A percentile compares a stretch with the other conserved stretches of the same genome.
These are phyloP conservation scores for Calephelis virginiensis DNA, from an alignment of 1,140 invertebrate species.

Conservation along the genomic window DNA sequence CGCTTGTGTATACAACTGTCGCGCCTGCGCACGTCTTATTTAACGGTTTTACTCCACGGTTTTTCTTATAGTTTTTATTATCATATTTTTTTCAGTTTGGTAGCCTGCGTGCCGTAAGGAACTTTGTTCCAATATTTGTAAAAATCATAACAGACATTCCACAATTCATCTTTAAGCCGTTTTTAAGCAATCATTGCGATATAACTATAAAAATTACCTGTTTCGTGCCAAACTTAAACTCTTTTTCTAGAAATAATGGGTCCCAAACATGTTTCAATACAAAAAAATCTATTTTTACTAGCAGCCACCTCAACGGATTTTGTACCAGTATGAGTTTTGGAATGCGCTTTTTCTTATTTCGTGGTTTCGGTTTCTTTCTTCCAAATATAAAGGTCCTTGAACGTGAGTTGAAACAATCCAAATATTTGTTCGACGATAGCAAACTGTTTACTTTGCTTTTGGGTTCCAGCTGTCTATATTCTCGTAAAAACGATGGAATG, in stretches of 20 bases:
- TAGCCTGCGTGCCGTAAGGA: too few species aligned
- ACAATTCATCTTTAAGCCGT: too few species aligned
- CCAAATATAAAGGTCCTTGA: conserved; percentile 44
- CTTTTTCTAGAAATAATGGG: conserved; percentile 54
- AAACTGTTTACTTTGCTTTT: conserved; percentile 28
- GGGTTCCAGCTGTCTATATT: conserved; percentile 35
- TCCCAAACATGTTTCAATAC: conserved; percentile 63
- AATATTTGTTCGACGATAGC: conserved; percentile 18
- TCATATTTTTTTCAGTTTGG: too few species aligned
- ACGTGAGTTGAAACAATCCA: conserved; percentile 35
- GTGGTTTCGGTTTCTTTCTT: conserved; percentile 36
- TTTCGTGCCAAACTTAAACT: conserved; percentile 65
- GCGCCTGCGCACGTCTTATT: too few species aligned
- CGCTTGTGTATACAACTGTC: too few species aligned
- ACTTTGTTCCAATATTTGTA: too few species aligned
- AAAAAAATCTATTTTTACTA: conserved; percentile 65
- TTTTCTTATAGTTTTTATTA: too few species aligned
- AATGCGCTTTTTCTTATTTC: conserved; percentile 41
- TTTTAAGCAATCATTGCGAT: background rate
- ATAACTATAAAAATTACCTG: conserved; percentile 42
- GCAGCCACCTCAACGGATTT: conserved; percentile 65
- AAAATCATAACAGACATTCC: too few species aligned
- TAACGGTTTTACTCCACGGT: too few species aligned
- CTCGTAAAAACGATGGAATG: conserved; percentile 23
- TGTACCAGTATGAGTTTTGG: conserved; percentile 65